Conservation (phyloP, 2,797 vertebrate species). For the Poeciliopsis gracilis region DNA sequence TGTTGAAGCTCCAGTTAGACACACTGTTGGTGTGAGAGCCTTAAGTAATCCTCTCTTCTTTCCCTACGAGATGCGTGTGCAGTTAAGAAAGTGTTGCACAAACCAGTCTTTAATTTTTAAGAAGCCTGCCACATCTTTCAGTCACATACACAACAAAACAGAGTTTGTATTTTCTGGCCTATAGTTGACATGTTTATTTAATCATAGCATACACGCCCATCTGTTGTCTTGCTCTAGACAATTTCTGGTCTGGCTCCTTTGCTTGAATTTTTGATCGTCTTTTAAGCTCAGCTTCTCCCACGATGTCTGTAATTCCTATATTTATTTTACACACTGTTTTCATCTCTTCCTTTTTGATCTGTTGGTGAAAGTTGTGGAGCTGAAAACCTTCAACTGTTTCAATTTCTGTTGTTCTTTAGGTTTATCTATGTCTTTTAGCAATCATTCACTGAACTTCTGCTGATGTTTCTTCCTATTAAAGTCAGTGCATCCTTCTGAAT, state of each 20-base stretch:
- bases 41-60: slow-evolving; percentile 3
- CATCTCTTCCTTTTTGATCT: neutral
- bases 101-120: slow-evolving; percentile 12
- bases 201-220: neutral
- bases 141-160: slow-evolving; percentile 10
- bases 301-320: neutral
- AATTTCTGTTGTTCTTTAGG: neutral
- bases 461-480: neutral
- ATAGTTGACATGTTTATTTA: slow-evolving; percentile 8
- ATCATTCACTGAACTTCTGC: neutral
- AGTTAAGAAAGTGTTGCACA: slow-evolving; percentile 30
- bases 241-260: neutral
- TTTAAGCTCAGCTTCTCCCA: neutral
- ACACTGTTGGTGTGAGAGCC: slow-evolving; percentile 34
- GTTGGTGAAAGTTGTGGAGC: neutral
- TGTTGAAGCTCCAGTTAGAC: slow-evolving; percentile 17
- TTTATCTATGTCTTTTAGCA: neutral
- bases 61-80: slow-evolving; percentile 24
- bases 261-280: neutral
- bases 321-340: neutral
- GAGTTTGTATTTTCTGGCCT: slow-evolving; percentile 6
- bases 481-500: neutral
- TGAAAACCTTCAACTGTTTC: neutral
- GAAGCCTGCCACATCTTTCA: slow-evolving; percentile 24
- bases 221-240: neutral